phyloP scores from a whole-genome alignment of 2,888 invertebrate genomes.

The Euplagia quadripunctaria region DNA sequence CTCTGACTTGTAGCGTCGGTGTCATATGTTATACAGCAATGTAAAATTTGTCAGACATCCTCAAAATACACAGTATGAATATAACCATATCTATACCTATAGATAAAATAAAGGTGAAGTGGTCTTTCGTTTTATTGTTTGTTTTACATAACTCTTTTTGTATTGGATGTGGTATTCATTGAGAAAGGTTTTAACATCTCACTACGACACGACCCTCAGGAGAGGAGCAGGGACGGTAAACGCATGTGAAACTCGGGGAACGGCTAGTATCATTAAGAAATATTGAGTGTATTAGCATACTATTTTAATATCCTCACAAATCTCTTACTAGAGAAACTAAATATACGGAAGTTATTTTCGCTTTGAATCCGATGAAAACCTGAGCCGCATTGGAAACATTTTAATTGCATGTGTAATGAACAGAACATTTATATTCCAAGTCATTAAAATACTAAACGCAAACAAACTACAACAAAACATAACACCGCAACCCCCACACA shows the following conservation, averaged over 20 bases:
- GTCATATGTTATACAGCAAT: background rate
- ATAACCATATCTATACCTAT: background rate
- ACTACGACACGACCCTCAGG: no score
- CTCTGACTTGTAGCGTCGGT: background rate
- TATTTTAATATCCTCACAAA: no score
- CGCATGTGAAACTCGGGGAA: no score
- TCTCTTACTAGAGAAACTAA: no score
- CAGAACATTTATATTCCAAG: background rate
- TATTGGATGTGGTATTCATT: no score
- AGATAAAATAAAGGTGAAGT: background rate
- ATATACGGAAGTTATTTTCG: background rate
- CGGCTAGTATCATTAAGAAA: no score
- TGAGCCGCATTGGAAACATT: background rate
- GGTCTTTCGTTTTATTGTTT: no score
- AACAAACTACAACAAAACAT: conserved; percentile 13
- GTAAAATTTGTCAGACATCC: background rate
- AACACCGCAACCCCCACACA: background rate
- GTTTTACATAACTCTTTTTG: no score
- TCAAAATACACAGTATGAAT: background rate
- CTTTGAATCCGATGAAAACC: background rate
- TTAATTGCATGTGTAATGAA: background rate
- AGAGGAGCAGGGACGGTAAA: no score
- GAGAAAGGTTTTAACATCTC: no score
- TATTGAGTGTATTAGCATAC: no score
- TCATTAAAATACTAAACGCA: conserved; percentile 10